Conservation (phyloP, 2,113 vertebrate species). For the Epinephelus fuscoguttatus region DNA sequence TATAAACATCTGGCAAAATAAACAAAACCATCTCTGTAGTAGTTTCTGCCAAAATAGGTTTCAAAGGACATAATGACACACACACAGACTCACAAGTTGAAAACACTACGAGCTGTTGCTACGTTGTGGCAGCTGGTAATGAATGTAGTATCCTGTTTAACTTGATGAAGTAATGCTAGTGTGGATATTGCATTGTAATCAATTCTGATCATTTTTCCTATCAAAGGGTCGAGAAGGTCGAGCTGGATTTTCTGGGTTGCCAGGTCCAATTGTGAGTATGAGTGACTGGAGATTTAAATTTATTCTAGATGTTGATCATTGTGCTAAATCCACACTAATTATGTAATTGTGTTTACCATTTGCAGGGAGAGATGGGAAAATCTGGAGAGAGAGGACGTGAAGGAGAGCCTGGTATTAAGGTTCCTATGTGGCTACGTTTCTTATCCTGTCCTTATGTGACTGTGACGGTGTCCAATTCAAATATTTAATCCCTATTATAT, state of each 20-base stretch:
- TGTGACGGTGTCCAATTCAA: not conserved
- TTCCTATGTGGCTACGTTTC: constrained; percentile 78
- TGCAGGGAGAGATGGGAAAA: constrained; percentile 84
- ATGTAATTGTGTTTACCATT: constrained; percentile 23
- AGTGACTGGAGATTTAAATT: not conserved
- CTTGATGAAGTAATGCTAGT: not conserved
- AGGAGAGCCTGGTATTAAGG: constrained; percentile 88
- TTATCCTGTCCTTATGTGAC: constrained; percentile 31
- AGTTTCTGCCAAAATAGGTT: too few relatives aligned
- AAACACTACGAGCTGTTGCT: too few relatives aligned
- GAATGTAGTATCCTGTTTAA: not conserved
- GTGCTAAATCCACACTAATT: not conserved
- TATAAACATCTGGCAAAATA: too few relatives aligned
- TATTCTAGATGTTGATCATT: not conserved
- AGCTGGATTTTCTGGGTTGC: constrained; percentile 78
- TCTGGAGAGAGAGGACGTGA: constrained; percentile 80
- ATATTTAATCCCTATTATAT: not conserved
- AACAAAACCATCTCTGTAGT: too few relatives aligned
- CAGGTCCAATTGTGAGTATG: constrained; percentile 81
- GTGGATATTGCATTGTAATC: not conserved
- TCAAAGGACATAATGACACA: too few relatives aligned
- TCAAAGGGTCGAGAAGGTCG: constrained; percentile 79
- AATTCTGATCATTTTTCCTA: not conserved
- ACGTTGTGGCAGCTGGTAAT: too few relatives aligned
- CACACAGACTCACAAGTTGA: too few relatives aligned